Base-by-base conservation (phyloP, 2,797 vertebrate species). In the Dallia pectoralis region DNA sequence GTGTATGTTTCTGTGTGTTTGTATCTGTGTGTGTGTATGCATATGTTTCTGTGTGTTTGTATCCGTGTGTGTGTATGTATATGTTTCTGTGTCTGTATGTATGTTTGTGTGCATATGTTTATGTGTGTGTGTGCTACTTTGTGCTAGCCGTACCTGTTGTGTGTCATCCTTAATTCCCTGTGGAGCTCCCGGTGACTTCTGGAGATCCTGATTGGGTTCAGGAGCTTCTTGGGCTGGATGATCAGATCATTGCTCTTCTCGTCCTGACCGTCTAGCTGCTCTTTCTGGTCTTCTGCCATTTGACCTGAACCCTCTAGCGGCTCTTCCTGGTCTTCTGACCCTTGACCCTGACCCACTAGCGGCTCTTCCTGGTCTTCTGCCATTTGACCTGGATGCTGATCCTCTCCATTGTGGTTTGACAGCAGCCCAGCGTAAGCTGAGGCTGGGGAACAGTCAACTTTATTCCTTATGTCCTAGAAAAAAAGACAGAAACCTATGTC, bases 111-210 rank as follows among this genome's bases (percentile, higher is more conserved):
- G 29, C 36, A 15, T 30, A 27, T 64, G 63, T 36, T 36, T 1
- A 1, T 9, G 53, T 62, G 32, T 12, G 33, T 44, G 19, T 63
- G 67, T 62, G 67, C 67, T 30, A 59, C 33, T 72, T 61, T 75
- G 40, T 67, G n/a, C 14, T 40, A 59, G 47, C 12, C 12, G 4
- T 84, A 94, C 94, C 93, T 93, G 84, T 91, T 95, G 81, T 96
- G 95, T 86, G 94, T 95, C 93, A 95, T 94, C 73, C 90, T 85
- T 74, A 96, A 92, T 81, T 97, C 95, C 66, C 93, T 85, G 83
- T 96, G 95, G 72, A 96, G 93, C 83, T 96, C 95, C 85, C 91
- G 94, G 89, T 96, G 95, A 76, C 90, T 96, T 86, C 93, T 94
- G 0, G 94, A 96, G 61, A 93, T 91, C 86, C 92, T 96, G 72